A percentile compares a stretch with the other conserved stretches of the same genome.
phyloP scores from a whole-genome alignment of 1,140 invertebrate genomes.

The Dolichoris vasculosae region DNA sequence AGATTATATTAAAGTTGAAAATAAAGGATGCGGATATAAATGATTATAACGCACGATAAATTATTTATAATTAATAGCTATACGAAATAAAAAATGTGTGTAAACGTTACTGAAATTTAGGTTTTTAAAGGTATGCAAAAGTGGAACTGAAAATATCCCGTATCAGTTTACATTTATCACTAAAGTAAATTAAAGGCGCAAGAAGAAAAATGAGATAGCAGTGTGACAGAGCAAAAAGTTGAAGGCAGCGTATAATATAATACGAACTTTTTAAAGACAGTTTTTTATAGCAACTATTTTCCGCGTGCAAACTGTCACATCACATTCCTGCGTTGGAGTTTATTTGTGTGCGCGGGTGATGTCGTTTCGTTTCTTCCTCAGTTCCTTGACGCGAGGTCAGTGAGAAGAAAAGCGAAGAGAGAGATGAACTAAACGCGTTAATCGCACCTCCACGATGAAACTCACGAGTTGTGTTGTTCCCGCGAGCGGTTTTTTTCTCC shows the following conservation, averaged over 20 bases:
- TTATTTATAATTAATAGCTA: neutral
- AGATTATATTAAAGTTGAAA: no score
- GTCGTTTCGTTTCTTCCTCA: constrained; percentile 2
- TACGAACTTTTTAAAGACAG: neutral
- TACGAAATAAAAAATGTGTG: no score
- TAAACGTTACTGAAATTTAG: neutral
- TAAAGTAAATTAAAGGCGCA: neutral
- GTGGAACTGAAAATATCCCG: neutral
- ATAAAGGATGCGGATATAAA: no score
- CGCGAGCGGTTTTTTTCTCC: constrained; percentile 28
- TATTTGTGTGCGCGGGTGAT: constrained; percentile 16
- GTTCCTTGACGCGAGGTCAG: constrained; percentile 20
- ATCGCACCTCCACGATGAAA: constrained; percentile 41
- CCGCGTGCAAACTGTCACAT: neutral
- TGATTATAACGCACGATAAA: neutral
- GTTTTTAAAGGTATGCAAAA: neutral
- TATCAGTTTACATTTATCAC: neutral
- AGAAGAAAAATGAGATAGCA: neutral
- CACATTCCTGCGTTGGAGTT: neutral
- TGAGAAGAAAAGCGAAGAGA: constrained; percentile 19
- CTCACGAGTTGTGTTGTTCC: constrained; percentile 38
- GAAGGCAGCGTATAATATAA: neutral
- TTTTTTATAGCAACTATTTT: constrained; percentile 9
- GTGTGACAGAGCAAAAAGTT: neutral
- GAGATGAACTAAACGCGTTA: constrained; percentile 40